phyloP scores from a whole-genome alignment of 2,113 vertebrate species.

The Falco punctatus region DNA sequence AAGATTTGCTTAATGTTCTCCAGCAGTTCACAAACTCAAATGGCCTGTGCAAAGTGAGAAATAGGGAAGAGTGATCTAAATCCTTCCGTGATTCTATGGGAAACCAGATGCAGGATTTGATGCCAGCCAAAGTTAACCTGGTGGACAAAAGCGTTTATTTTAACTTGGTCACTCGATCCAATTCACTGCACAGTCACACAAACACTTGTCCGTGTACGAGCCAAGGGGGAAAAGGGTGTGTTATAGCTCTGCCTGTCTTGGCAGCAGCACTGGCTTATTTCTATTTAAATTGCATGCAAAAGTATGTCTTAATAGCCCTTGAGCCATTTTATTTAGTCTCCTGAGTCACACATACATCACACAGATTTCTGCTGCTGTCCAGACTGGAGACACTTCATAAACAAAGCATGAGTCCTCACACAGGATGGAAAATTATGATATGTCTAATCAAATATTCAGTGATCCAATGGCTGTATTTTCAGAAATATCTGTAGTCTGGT shows the following conservation, averaged over 20 bases:
- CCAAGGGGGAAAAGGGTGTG: conserved; percentile 57
- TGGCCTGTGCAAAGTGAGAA: background rate
- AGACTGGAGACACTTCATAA: conserved; percentile 49
- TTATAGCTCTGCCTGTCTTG: conserved; percentile 34
- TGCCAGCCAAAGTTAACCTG: conserved; percentile 17
- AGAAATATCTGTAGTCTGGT: background rate
- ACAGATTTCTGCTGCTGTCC: conserved; percentile 46
- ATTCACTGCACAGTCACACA: conserved; percentile 33
- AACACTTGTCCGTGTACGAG: conserved; percentile 20
- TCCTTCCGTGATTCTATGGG: background rate
- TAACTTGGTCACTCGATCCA: conserved; percentile 42
- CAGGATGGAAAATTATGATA: background rate
- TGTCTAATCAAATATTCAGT: background rate
- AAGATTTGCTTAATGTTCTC: background rate
- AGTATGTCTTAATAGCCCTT: conserved; percentile 30
- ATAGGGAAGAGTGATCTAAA: background rate
- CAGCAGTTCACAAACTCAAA: background rate
- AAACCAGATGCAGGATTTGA: conserved; percentile 30
- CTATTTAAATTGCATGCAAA: conserved; percentile 53
- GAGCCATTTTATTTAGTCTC: conserved; percentile 57
- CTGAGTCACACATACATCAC: conserved; percentile 47
- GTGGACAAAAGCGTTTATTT: conserved; percentile 57
- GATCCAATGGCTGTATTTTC: background rate
- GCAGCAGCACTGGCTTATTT: conserved; percentile 57
- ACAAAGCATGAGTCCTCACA: conserved; percentile 13